Base-by-base conservation (phyloP, 2,113 vertebrate genomes). In the Neogale vison region DNA sequence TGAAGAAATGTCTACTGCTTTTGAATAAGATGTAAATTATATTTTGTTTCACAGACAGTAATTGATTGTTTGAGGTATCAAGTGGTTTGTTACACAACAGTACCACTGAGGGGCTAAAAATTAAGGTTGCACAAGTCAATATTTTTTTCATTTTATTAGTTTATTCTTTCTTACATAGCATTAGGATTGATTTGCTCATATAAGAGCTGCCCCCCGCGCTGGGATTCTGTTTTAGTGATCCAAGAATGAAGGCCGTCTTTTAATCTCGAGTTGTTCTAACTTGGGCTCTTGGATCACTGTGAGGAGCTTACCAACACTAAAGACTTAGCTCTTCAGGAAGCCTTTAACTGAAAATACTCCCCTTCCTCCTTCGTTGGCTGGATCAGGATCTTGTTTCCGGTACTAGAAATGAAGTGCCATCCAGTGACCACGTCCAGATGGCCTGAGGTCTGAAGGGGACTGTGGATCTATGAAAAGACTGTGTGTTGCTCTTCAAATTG, bases 1-100 rank as follows among this genome's bases (percentile, higher is more conserved):
- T 72, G 72, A 89, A 65, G 17, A 92, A 92, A 67, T 20, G 12
- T 42, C 13, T 34, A 71, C 39, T 55, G 29, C 50, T 34, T 91
- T 74, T 79, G 42, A 89, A 92, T 47, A 45, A 90, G 89, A 71
- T 96, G 18, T 55, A 12, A 36, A 90, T 79, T 85, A 81, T 85
- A 45, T 63, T 91, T 76, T 83, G 31, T 57, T 96, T 81, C 21
- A 74, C 20, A 81, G 45, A 12, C 39, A 76, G 18, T 89, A 52
- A 34, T 87, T 65, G n/a, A 81, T 21, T 81, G 13, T 24, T 13
- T 86, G 15, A 92, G 76, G 81, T 76, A 86, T 8, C 36, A 87
- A 63, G n/a, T 52, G 36, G 63, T 88, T 90, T 83, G 39, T 76
- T 89, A 79, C 7, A 69, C 29, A 81, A 34, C 50, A 15, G 5